These are phyloP conservation scores for Panulirus ornatus DNA, from an alignment of 1,140 invertebrate species.

Conservation along the genomic window DNA sequence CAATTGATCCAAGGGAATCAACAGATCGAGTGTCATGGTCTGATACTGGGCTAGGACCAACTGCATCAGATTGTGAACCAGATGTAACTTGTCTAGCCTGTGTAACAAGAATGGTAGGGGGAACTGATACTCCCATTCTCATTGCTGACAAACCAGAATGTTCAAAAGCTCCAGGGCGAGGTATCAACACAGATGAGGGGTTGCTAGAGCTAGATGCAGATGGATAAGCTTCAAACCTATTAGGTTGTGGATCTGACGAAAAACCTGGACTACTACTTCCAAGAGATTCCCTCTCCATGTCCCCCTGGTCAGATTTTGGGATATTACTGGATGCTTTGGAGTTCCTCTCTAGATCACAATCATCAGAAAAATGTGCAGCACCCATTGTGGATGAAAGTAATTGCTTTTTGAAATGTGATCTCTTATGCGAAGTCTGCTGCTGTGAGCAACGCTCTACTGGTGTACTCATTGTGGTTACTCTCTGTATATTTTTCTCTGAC, in stretches of 20 bases:
- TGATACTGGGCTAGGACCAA: slow-evolving; percentile 52
- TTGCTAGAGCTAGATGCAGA: neutral
- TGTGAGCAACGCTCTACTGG: neutral
- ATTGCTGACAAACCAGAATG: slow-evolving; percentile 15
- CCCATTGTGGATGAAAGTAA: neutral
- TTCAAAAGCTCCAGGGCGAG: slow-evolving; percentile 46
- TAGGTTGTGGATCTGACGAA: slow-evolving; percentile 37
- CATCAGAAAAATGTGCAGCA: neutral
- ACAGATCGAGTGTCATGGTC: slow-evolving; percentile 55
- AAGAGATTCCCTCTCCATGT: neutral
- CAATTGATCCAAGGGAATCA: slow-evolving; percentile 62
- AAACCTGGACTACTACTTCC: neutral
- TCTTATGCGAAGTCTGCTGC: slow-evolving; percentile 11
- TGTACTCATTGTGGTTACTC: too few species aligned
- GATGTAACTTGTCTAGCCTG: slow-evolving; percentile 30
- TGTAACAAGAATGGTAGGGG: slow-evolving; percentile 25
- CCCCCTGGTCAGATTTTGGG: neutral
- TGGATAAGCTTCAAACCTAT: slow-evolving; percentile 56
- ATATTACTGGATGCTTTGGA: neutral
- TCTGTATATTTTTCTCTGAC: neutral
- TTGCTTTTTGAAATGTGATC: neutral
- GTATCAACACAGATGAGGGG: slow-evolving; percentile 6
- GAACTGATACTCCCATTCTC: neutral
- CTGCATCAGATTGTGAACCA: neutral
- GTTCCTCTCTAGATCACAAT: neutral